Base-by-base conservation (phyloP, 2,888 invertebrate species). In the Sicus ferrugineus region DNA sequence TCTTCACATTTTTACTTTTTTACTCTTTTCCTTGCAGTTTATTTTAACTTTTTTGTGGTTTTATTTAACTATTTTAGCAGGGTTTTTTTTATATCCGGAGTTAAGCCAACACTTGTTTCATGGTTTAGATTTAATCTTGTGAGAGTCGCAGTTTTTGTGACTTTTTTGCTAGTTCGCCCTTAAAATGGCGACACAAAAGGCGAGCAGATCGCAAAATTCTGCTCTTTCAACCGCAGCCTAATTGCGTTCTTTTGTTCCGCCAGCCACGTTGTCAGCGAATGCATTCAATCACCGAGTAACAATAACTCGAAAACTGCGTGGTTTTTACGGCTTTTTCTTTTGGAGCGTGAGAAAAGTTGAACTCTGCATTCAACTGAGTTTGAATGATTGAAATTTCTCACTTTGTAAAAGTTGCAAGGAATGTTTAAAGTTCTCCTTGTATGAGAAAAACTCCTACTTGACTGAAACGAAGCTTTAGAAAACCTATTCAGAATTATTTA, bases 261-360 rank as follows among this genome's bases (percentile, higher is more conserved):
- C 46, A 42, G 16, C 58, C 50, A 61, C 42, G 23, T 31, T 48
- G 31, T 58, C 16, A 21, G 9, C 38, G 38, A 54, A 42, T 34
- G 31, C 48, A 69, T 54, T 67, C 56, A 48, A 30, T 56, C 58
- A 68, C 59, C 64, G 64, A 68, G 63, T 59, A 46, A 72, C 70
- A 72, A 72, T 72, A 68, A 64, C 62, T 58, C 59, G 61, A 63
- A 70, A 69, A 72, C 67, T 42, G 31, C 67, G 72, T 30, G 72
- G 72, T 66, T 70, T 65, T 58, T 63, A 11, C 58, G 21, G 67
- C 54, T 21, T 14, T 46, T 42, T 61, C 42, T 2, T 31, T n/a
- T 19, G 42, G 30, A 2, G n/a, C 19, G 52, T 69, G 52, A 61
- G 62, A 66, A 61, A 31, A 48, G n/a, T 48, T n/a, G 38, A 50